These are phyloP conservation scores for Lasaia peninsularis DNA, from an alignment of 1,140 invertebrate genomes.

Conservation along the genomic window DNA sequence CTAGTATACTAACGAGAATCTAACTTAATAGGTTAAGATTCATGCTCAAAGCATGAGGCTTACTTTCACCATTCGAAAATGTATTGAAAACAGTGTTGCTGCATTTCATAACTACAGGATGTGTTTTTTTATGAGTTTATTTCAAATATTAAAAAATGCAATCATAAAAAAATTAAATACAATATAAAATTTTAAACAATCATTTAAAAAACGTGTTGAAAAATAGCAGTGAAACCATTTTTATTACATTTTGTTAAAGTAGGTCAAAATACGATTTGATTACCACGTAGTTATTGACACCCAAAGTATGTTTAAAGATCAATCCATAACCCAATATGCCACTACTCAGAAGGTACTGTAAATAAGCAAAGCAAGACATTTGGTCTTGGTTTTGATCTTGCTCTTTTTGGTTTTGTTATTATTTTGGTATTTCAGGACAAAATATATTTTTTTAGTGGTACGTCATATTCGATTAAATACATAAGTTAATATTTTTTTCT, in stretches of 20 bases:
- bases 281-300: not conserved
- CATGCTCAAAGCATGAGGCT: slow-evolving; percentile 10
- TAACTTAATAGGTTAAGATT: slow-evolving; percentile 15
- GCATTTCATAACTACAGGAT: no score
- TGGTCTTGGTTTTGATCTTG: no score
- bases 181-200: not conserved
- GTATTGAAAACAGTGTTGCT: not conserved
- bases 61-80: not conserved
- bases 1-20: slow-evolving; percentile 22
- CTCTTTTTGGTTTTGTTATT: no score
- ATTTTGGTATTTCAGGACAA: no score
- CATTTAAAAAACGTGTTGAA: no score
- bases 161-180: not conserved
- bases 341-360: no score
- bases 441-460: no score
- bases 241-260: not conserved
- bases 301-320: not conserved
- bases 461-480: no score
- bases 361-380: no score
- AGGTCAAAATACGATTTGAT: not conserved
- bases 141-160: not conserved
- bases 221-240: not conserved
- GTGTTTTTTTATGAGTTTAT: not conserved
- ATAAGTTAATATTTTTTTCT: no score
- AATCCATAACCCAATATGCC: no score